Evolutionary conservation across 2,797 vertebrate genomes (phyloP).

Genomic region (Chaenodraco wilsoni): DNA sequence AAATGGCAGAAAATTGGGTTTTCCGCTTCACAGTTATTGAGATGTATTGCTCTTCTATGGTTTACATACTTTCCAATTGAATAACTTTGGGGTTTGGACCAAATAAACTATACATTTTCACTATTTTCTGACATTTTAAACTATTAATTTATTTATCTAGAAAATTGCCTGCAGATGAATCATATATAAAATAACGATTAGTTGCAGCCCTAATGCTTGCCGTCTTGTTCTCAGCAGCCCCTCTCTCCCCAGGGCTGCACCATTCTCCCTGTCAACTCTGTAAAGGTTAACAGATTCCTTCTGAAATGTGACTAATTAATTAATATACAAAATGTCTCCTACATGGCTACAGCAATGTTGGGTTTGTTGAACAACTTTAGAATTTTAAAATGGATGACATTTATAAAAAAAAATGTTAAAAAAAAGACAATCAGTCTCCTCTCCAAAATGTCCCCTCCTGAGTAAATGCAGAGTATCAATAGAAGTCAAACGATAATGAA

Average conservation of each 20-base stretch:
- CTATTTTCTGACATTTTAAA: too few species aligned
- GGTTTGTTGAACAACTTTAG: slow-evolving; percentile 23
- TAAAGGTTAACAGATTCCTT: slow-evolving; percentile 45
- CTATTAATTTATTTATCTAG: too few species aligned
- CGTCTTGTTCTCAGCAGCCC: slow-evolving; percentile 6
- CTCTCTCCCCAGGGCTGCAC: background rate
- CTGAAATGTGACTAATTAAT: slow-evolving; percentile 32
- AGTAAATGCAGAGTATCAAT: slow-evolving; percentile 35
- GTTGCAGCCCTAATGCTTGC: background rate
- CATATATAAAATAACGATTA: too few species aligned
- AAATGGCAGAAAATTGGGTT: too few species aligned
- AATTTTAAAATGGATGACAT: slow-evolving; percentile 14
- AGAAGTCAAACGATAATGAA: slow-evolving; percentile 27
- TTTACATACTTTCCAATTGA: too few species aligned
- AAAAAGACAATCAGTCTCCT: slow-evolving; percentile 27
- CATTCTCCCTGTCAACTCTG: slow-evolving; percentile 17
- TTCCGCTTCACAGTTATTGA: too few species aligned
- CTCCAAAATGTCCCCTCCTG: slow-evolving; percentile 26
- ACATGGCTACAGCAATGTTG: background rate
- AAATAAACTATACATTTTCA: too few species aligned
- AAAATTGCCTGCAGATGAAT: too few species aligned
- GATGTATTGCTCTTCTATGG: too few species aligned
- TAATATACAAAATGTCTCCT: slow-evolving; percentile 27
- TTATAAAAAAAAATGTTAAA: background rate
- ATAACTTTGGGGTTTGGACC: too few species aligned